Conservation (phyloP, 1,140 invertebrate genomes). For the Drosophila melanogaster region Release_6_plus_ISO1_MT NC_004354.4:4549501-4550000, state of each 20-base stretch:
- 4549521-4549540: conserved; percentile 50
- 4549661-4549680: conserved; percentile 93
- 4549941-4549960: not conserved
- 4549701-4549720: conserved; percentile 91
- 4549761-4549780: conserved; percentile 50
- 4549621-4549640: conserved; percentile 40
- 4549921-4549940: conserved; percentile 14
- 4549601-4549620: conserved; percentile 68
- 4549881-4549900: conserved; percentile 1
- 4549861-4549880: conserved; percentile 10
- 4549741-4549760: conserved; percentile 25
- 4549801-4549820: conserved; percentile 62
- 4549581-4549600: conserved; percentile 77
- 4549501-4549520: conserved; percentile 81
- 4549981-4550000: not conserved
- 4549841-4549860: not conserved
- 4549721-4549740: conserved; percentile 84
- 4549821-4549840: not conserved
- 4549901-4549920: conserved; percentile 16
- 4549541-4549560: conserved; percentile 59
- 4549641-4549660: conserved; percentile 86
- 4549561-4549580: conserved; percentile 79
- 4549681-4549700: conserved; percentile 90
- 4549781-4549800: conserved; percentile 38
- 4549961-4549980: conserved; percentile 1